Conservation (phyloP, 2,888 invertebrate species). For the Heptascelio sp. region DNA sequence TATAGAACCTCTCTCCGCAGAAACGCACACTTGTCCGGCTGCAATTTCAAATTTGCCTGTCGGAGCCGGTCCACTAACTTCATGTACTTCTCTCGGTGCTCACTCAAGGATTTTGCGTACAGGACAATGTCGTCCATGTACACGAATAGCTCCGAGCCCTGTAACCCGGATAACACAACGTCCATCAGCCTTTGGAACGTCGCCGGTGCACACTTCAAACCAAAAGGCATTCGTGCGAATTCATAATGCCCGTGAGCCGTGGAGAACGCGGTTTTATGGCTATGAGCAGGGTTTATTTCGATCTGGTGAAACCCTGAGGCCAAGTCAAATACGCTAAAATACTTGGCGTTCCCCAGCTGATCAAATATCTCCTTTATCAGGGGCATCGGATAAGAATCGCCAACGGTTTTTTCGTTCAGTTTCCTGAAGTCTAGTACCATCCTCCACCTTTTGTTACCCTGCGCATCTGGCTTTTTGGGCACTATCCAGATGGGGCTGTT, state of each 20-base stretch:
- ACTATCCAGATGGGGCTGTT: neutral
- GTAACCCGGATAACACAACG: conserved; percentile 71
- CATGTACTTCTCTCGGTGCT: conserved; percentile 57
- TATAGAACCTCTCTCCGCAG: neutral
- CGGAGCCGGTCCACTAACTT: conserved; percentile 37
- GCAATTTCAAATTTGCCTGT: neutral
- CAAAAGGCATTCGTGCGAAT: conserved; percentile 57
- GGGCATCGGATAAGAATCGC: neutral
- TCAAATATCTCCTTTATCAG: neutral
- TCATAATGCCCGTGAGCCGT: conserved; percentile 68
- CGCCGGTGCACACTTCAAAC: neutral
- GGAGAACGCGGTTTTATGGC: neutral
- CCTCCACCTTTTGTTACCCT: neutral
- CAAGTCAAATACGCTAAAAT: neutral
- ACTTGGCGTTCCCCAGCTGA: neutral
- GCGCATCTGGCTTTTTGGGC: neutral
- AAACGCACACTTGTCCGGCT: conserved; percentile 29
- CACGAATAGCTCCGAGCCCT: conserved; percentile 59
- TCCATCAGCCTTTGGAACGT: conserved; percentile 82
- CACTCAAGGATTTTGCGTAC: conserved; percentile 46
- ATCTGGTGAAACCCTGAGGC: neutral
- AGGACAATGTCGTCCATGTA: conserved; percentile 70
- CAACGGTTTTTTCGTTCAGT: neutral
- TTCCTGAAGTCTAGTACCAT: neutral
- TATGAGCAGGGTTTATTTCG: neutral